Evolutionary conservation across 2,113 vertebrate species (phyloP).

Genomic region (Otolemur garnettii): DNA sequence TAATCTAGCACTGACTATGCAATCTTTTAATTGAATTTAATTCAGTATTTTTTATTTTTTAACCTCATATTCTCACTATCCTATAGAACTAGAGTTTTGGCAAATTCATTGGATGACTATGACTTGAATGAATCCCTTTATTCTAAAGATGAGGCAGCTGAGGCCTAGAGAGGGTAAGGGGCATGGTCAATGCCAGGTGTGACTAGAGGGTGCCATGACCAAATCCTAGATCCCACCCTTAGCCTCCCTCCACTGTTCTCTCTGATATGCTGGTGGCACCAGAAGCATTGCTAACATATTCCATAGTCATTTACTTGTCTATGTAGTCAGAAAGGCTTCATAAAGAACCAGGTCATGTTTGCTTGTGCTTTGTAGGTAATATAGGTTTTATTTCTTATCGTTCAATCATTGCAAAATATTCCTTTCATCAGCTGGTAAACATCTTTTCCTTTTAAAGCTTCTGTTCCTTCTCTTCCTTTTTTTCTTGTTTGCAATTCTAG

Average conservation of each 20-base stretch:
- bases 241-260: background rate
- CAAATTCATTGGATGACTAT: background rate
- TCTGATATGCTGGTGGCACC: background rate
- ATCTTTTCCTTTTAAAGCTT: background rate
- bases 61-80: background rate
- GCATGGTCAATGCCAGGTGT: background rate
- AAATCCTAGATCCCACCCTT: background rate
- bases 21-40: background rate
- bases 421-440: background rate
- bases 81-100: background rate
- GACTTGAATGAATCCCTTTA: background rate
- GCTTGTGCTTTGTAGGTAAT: background rate
- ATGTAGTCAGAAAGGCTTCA: background rate
- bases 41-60: background rate
- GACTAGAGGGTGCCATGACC: background rate
- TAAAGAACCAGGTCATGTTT: background rate
- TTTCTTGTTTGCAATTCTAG: conserved; percentile 13
- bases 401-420: background rate
- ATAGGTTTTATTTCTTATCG: background rate
- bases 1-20: background rate
- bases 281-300: background rate
- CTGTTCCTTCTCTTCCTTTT: background rate
- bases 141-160: background rate
- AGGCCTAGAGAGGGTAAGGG: background rate
- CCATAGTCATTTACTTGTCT: accelerated